Evolutionary conservation across 2,797 vertebrate genomes (phyloP).

Genomic region (Oreonectes daqikongensis): DNA sequence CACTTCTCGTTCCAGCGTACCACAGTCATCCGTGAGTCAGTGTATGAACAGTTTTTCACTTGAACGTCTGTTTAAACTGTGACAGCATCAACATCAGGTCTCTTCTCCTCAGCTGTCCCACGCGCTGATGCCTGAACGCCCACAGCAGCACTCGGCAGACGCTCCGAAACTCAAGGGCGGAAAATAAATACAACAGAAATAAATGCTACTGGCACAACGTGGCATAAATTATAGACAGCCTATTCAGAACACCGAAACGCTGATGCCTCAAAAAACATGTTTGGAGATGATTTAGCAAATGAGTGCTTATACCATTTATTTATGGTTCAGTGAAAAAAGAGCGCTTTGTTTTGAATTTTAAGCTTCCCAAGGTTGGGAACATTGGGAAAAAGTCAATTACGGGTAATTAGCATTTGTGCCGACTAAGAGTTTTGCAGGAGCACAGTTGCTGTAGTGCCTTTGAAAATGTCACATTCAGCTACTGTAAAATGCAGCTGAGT

Average conservation of each 20-base stretch:
- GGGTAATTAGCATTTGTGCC: conserved; percentile 37
- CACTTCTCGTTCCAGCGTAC: neutral
- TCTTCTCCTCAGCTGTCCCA: conserved; percentile 5
- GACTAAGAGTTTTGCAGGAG: conserved; percentile 20
- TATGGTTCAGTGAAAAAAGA: neutral
- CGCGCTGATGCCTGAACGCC: conserved; percentile 2
- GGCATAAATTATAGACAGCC: neutral
- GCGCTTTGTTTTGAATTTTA: neutral
- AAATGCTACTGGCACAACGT: neutral
- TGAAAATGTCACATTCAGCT: conserved; percentile 27
- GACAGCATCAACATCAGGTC: conserved; percentile 7
- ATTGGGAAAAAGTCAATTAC: conserved; percentile 12
- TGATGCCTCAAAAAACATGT: neutral
- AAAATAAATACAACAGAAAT: conserved; percentile 21
- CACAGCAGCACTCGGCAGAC: conserved; percentile 16
- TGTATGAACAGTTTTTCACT: conserved; percentile 17
- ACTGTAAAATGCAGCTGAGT: neutral
- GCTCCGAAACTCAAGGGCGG: neutral
- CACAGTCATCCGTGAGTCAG: conserved; percentile 29
- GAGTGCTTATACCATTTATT: neutral
- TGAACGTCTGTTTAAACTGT: conserved; percentile 22
- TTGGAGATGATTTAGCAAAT: neutral
- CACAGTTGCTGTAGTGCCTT: conserved; percentile 3
- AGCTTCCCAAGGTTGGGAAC: neutral
- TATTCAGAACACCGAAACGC: conserved; percentile 6